phyloP scores from a whole-genome alignment of 2,113 vertebrate genomes.

The Pangasianodon hypophthalmus region DNA sequence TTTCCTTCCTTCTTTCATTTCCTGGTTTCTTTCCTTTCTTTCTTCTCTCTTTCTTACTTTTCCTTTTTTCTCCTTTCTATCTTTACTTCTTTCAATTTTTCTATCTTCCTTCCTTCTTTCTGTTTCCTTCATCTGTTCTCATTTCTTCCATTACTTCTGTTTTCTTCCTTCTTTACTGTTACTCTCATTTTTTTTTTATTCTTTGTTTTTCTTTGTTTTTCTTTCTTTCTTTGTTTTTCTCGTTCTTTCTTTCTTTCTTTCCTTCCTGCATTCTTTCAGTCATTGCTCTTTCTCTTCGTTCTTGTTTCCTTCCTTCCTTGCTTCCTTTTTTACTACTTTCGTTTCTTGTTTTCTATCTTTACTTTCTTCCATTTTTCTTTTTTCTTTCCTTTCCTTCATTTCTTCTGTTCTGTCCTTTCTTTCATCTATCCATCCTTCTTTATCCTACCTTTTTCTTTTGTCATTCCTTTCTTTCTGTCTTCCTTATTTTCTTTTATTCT shows the following conservation, averaged over 20 bases:
- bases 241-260: background rate
- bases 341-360: background rate
- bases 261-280: background rate
- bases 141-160: background rate
- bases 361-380: background rate
- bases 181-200: background rate
- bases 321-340: background rate
- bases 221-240: background rate
- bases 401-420: background rate
- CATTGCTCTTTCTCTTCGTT: background rate
- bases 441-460: background rate
- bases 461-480: background rate
- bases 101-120: background rate
- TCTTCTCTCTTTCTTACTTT: background rate
- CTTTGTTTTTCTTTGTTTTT: background rate
- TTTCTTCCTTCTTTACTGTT: conserved; percentile 7
- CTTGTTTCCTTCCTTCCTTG: background rate
- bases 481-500: background rate
- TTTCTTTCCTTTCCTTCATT: background rate
- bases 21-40: background rate
- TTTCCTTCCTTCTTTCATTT: background rate
- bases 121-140: background rate
- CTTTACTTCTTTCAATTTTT: background rate
- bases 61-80: background rate
- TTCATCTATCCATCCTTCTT: background rate